phyloP scores from a whole-genome alignment of 2,113 vertebrate species.

The Chionis minor region DNA sequence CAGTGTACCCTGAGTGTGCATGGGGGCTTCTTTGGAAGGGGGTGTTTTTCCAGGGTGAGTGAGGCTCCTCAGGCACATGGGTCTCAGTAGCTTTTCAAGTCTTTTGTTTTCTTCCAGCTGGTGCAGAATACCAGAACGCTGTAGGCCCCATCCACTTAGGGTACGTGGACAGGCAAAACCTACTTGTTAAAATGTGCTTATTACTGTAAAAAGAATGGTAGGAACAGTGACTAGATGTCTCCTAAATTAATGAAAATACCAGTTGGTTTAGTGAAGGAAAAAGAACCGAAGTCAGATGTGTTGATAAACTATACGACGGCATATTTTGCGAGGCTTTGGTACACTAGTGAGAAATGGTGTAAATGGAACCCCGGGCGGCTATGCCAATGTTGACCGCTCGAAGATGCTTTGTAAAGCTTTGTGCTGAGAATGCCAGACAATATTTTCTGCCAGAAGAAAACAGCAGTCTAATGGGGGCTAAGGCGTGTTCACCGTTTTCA shows the following conservation, averaged over 20 bases:
- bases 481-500: background rate
- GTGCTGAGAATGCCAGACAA: background rate
- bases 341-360: background rate
- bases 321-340: background rate
- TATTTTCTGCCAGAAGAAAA: background rate
- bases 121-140: background rate
- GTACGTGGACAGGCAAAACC: background rate
- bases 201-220: background rate
- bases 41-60: background rate
- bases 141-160: background rate
- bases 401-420: background rate
- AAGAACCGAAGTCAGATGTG: background rate
- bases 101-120: background rate
- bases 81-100: background rate
- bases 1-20: background rate
- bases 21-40: background rate
- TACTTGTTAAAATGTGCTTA: background rate
- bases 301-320: background rate
- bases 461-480: background rate
- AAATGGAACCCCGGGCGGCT: background rate
- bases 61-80: background rate
- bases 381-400: accelerated
- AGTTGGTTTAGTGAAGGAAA: background rate
- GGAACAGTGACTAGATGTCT: background rate
- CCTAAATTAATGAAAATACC: background rate